phyloP scores from a whole-genome alignment of 2,797 vertebrate genomes.

The Premnoplex brunnescens region DNA sequence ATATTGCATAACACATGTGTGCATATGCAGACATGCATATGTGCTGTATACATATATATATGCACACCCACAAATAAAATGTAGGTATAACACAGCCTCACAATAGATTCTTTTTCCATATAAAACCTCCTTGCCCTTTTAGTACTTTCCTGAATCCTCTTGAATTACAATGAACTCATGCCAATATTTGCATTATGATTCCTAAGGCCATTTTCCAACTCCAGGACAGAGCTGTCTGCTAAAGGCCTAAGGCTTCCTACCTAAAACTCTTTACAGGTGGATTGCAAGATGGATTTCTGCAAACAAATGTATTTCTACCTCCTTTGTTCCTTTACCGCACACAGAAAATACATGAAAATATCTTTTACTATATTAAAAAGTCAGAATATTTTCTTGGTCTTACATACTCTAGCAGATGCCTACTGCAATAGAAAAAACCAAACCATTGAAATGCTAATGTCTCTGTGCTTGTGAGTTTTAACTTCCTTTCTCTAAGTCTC shows the following conservation, averaged over 20 bases:
- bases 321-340: not conserved
- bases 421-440: not conserved
- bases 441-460: not conserved
- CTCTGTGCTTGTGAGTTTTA: not conserved
- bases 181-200: slow-evolving; percentile 39
- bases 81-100: not conserved
- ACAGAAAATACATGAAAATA: not conserved
- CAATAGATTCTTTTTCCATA: not conserved
- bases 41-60: not conserved
- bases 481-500: not conserved
- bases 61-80: not conserved
- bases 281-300: not conserved
- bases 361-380: not conserved
- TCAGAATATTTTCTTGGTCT: not conserved
- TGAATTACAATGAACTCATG: slow-evolving; percentile 10
- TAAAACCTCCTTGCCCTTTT: not conserved
- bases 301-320: not conserved
- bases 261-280: not conserved
- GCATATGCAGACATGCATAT: not conserved
- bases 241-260: not conserved
- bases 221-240: not conserved
- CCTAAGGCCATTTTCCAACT: not conserved
- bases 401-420: not conserved
- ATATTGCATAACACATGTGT: not conserved
- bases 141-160: not conserved